These are phyloP conservation scores for Epizoanthus illoricatus DNA, from an alignment of 92 coral and sea anemone genomes.

Conservation along the genomic window DNA sequence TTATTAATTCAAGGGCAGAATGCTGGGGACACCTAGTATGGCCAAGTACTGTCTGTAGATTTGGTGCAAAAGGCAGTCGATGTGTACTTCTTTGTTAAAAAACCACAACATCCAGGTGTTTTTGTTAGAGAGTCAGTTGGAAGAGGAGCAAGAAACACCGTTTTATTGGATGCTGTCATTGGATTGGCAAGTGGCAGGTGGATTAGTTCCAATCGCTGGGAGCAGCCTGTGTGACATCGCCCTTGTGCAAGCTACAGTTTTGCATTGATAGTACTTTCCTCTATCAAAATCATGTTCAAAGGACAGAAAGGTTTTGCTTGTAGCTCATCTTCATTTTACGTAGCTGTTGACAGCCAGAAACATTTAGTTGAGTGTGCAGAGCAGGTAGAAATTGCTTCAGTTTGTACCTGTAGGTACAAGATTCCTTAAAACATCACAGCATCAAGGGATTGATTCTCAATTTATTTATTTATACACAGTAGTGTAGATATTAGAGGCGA, in stretches of 20 bases:
- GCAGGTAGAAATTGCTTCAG: too few relatives aligned
- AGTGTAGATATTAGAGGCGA: too few relatives aligned
- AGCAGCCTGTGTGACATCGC: neutral
- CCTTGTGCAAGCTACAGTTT: neutral
- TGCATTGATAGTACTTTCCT: neutral
- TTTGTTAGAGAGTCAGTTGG: slow-evolving; percentile 55
- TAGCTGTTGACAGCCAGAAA: neutral
- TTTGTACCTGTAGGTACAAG: too few relatives aligned
- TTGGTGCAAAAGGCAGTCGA: slow-evolving; percentile 38
- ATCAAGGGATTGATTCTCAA: too few relatives aligned
- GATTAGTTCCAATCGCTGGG: slow-evolving; percentile 36
- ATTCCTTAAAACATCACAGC: too few relatives aligned
- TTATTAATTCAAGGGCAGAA: slow-evolving; percentile 53
- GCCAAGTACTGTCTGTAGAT: slow-evolving; percentile 41
- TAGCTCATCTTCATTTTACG: too few relatives aligned
- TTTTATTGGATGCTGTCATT: slow-evolving; percentile 44
- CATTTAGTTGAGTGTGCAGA: neutral
- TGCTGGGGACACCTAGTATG: slow-evolving; percentile 53
- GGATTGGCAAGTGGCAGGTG: slow-evolving; percentile 59
- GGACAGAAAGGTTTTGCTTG: too few relatives aligned
- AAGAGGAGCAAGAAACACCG: slow-evolving; percentile 59
- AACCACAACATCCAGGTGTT: slow-evolving; percentile 16
- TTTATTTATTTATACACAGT: too few relatives aligned
- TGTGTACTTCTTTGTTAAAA: slow-evolving; percentile 60
- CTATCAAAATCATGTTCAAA: neutral